A percentile compares a stretch with the other conserved stretches of the same genome.
phyloP scores from a whole-genome alignment of 1,140 invertebrate genomes.

The Yoshiicerus persimilis region DNA sequence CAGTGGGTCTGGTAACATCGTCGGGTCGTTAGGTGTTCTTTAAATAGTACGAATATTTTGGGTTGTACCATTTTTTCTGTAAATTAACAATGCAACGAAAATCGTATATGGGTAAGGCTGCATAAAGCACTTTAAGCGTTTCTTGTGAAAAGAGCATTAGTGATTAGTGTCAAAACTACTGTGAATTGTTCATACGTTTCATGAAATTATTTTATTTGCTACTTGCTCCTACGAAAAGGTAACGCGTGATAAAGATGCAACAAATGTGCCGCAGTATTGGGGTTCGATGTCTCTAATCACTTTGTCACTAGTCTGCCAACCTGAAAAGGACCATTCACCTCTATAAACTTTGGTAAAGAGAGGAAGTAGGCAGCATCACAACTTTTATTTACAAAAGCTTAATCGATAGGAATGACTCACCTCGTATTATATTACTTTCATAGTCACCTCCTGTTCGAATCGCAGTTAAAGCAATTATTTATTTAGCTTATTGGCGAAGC shows the following conservation, averaged over 20 bases:
- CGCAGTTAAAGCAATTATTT: background rate
- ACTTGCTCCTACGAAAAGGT: background rate
- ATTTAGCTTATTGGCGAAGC: too few relatives aligned
- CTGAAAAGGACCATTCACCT: background rate
- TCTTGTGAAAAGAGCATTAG: too few relatives aligned
- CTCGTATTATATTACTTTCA: background rate
- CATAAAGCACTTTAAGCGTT: too few relatives aligned
- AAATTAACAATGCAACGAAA: too few relatives aligned
- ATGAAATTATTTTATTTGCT: background rate
- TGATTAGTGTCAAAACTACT: background rate
- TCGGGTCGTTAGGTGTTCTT: too few relatives aligned
- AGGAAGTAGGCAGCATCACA: background rate
- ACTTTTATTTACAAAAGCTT: background rate
- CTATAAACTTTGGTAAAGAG: background rate
- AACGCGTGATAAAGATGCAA: background rate
- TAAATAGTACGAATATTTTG: too few relatives aligned
- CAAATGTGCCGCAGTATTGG: background rate
- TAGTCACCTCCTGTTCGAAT: background rate
- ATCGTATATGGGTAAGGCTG: too few relatives aligned
- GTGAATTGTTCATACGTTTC: background rate
- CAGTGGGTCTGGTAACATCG: too few relatives aligned
- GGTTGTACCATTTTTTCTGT: too few relatives aligned
- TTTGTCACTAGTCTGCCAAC: background rate
- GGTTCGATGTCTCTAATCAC: background rate
- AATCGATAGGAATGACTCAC: background rate